Conservation (phyloP, 2,888 invertebrate species). For the Cosmorhoe ocellata region DNA sequence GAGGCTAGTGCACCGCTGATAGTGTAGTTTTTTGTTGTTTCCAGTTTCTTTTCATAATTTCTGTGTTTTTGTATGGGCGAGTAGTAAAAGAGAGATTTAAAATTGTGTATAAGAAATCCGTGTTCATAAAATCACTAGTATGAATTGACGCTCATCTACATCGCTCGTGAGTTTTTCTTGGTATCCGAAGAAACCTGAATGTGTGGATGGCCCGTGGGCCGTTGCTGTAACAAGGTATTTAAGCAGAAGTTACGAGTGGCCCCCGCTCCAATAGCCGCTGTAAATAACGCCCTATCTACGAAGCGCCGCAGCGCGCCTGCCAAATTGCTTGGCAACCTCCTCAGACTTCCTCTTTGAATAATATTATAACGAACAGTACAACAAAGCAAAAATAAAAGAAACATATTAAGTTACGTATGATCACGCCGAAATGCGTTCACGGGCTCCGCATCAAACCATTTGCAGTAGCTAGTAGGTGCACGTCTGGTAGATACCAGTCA, state of each 20-base stretch:
- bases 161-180: constrained; percentile 44
- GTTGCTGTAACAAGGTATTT: constrained; percentile 68
- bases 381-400: constrained; percentile 64
- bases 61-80: too few relatives aligned
- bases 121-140: too few relatives aligned
- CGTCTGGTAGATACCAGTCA: too few relatives aligned
- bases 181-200: constrained; percentile 45
- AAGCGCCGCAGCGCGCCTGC: constrained; percentile 65
- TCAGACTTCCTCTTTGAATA: constrained; percentile 77
- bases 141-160: too few relatives aligned
- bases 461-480: too few relatives aligned
- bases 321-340: constrained; percentile 78
- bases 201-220: constrained; percentile 42
- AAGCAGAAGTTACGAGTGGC: constrained; percentile 72
- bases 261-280: constrained; percentile 63
- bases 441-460: background rate
- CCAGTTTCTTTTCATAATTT: too few relatives aligned
- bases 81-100: too few relatives aligned
- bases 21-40: too few relatives aligned
- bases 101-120: too few relatives aligned
- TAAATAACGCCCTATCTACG: constrained; percentile 74
- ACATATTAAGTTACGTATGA: constrained; percentile 42
- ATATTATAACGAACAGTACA: constrained; percentile 70
- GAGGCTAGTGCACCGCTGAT: too few relatives aligned
- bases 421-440: constrained; percentile 8